Base-by-base conservation (phyloP, 2,797 vertebrate genomes). In the Euphonia xanthogaster region DNA sequence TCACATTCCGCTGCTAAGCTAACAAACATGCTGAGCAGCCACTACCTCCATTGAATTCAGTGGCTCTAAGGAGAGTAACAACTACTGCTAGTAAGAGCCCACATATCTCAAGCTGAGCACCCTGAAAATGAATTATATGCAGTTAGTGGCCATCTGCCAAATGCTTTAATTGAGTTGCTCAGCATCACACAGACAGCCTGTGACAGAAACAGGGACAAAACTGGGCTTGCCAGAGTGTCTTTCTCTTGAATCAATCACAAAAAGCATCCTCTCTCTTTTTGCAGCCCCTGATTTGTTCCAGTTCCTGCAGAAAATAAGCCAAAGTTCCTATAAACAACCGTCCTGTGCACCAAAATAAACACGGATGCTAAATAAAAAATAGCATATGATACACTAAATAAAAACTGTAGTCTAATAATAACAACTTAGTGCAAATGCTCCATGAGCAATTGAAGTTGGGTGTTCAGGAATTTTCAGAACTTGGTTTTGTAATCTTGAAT, bases 141-240 rank as follows among this genome's bases (percentile, higher is more conserved):
- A 76, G 91, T 89, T 92, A 94, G 90, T 96, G 96, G 95, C 93
- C 86, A 96, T 90, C 92, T 97, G 94, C 94, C 95, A 96, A 95
- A 94, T 85, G 83, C 92, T 97, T 91, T 96, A 96, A 97, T 96
- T 94, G 96, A 97, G 93, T 96, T 95, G 93, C 96, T 94, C 88
- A 10, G 93, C 88, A 91, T 94, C 81, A 82, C 71, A 88, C n/a
- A 97, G 90, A 88, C 93, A 85, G 86, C 61, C 86, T 93, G 83
- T 95, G 93, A 97, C 93, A 96, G 94, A 93, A 93, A 95, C 94
- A 96, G 84, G 88, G 83, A 96, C 73, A 96, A 96, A 96, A 93
- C 88, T 85, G 90, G 61, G 84, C 79, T 92, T 96, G 93, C 88
- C 86, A 94, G 72, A 89, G 84, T 67, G 67, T 82, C 92, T 70